Conservation (phyloP, 2,888 invertebrate species). For the Allophyes oxyacanthae region DNA sequence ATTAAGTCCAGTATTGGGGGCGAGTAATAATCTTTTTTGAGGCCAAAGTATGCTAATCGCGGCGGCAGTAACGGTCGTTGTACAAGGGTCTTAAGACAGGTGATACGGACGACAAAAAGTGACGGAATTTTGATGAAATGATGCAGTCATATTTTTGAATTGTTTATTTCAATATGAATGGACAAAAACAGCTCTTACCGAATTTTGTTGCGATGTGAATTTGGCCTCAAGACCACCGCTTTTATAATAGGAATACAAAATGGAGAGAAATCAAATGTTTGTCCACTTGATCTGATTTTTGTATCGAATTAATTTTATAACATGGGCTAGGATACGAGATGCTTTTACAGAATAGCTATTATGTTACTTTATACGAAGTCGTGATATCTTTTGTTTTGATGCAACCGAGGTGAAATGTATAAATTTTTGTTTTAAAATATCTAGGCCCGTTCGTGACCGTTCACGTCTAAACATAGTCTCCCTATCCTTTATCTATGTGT, state of each 20-base stretch:
- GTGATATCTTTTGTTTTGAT: no score
- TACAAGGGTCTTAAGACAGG: conserved; percentile 72
- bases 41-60: conserved; percentile 81
- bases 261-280: neutral
- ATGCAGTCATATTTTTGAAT: conserved; percentile 61
- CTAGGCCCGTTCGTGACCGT: no score
- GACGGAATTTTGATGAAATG: conserved; percentile 76
- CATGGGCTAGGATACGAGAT: no score
- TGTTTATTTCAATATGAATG: conserved; percentile 43
- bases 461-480: no score
- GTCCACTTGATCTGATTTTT: neutral
- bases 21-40: conserved; percentile 78
- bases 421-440: no score
- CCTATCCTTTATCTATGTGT: no score
- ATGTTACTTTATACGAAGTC: no score
- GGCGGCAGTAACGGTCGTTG: conserved; percentile 70
- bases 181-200: conserved; percentile 31
- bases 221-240: neutral
- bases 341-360: no score
- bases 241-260: neutral
- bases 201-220: conserved; percentile 22
- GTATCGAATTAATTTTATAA: no score
- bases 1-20: conserved; percentile 78
- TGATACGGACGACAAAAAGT: conserved; percentile 73
- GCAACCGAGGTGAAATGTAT: no score